These are phyloP conservation scores for Fragariocoptes setiger DNA, from an alignment of 1,140 invertebrate species.

Conservation along the genomic window DNA sequence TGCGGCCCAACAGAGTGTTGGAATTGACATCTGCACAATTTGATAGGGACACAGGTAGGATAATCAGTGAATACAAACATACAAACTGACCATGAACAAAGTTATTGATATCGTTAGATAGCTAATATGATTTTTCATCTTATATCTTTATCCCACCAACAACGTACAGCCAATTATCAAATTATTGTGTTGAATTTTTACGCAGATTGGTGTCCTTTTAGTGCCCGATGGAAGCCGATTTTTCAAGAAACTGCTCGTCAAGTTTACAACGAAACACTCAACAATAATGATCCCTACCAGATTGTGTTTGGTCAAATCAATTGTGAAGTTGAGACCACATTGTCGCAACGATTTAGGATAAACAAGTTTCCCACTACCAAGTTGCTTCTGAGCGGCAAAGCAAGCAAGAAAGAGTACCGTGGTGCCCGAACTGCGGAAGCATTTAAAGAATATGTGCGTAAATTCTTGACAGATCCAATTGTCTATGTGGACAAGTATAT, in stretches of 20 bases:
- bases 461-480: slow-evolving; percentile 65
- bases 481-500: slow-evolving; percentile 32
- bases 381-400: slow-evolving; percentile 66
- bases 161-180: slow-evolving; percentile 9
- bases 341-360: slow-evolving; percentile 70
- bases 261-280: slow-evolving; percentile 32
- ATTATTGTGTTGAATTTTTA: slow-evolving; percentile 14
- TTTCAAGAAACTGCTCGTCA: slow-evolving; percentile 82
- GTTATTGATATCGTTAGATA: too few species aligned
- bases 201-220: slow-evolving; percentile 26
- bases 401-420: slow-evolving; percentile 75
- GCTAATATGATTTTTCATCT: not conserved
- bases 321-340: slow-evolving; percentile 53
- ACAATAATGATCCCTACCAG: slow-evolving; percentile 24
- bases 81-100: too few species aligned
- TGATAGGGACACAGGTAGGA: too few species aligned
- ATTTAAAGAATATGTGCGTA: slow-evolving; percentile 45
- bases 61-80: too few species aligned
- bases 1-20: too few species aligned
- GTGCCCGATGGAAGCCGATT: slow-evolving; percentile 74
- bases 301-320: slow-evolving; percentile 87
- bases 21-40: too few species aligned
- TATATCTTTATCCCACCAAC: not conserved
- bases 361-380: slow-evolving; percentile 96
- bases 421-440: slow-evolving; percentile 48